Evolutionary conservation across 2,888 invertebrate species (phyloP).

Genomic region (Phyto melanocephala): DNA sequence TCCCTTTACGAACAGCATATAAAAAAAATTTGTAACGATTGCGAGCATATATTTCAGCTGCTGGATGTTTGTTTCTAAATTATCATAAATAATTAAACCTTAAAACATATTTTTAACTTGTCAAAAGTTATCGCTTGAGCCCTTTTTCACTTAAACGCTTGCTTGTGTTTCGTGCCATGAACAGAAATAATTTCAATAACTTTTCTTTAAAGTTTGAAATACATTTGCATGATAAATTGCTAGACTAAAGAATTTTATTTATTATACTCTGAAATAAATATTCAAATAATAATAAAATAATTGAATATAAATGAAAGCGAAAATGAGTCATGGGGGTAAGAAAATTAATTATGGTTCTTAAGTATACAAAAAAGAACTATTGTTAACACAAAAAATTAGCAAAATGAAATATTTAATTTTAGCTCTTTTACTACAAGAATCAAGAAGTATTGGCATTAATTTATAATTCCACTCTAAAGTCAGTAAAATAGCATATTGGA

Average conservation of each 20-base stretch:
- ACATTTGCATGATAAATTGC: neutral
- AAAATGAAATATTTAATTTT: too few species aligned
- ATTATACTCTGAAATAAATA: neutral
- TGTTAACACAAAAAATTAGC: too few species aligned
- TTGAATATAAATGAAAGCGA: neutral
- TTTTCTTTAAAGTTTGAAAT: neutral
- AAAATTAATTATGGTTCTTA: neutral
- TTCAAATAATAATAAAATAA: neutral
- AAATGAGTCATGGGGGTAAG: neutral
- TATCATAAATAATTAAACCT: too few species aligned
- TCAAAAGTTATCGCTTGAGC: neutral
- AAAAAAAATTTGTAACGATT: too few species aligned
- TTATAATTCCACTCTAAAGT: too few species aligned
- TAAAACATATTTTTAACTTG: too few species aligned
- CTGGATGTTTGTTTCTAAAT: too few species aligned
- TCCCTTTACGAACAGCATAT: too few species aligned
- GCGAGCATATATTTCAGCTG: too few species aligned
- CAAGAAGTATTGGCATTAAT: too few species aligned
- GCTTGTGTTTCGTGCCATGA: neutral
- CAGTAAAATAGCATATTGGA: too few species aligned
- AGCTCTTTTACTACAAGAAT: too few species aligned
- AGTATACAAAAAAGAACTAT: neutral
- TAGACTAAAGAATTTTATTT: neutral
- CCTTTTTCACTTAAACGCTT: neutral
- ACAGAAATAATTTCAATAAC: neutral